A percentile compares a stretch with the other conserved stretches of the same genome.
Evolutionary conservation across 2,888 invertebrate species (phyloP).

Genomic region (Corbicula japonica): DNA sequence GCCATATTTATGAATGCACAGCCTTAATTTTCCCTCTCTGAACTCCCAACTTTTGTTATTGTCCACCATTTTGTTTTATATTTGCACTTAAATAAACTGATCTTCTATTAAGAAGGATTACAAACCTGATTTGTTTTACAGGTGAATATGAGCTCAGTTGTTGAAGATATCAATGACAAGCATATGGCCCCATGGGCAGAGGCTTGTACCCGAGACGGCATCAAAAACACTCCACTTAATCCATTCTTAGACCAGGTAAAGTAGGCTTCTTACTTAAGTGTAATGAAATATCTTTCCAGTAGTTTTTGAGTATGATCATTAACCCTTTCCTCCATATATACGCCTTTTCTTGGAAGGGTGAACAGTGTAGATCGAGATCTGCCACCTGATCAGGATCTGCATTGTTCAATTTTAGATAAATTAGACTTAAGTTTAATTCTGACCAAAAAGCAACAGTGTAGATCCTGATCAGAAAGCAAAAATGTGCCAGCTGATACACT

Average conservation of each 20-base stretch:
- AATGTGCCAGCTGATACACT: too few relatives aligned
- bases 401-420: neutral
- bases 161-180: constrained; percentile 97
- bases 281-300: neutral
- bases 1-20: too few relatives aligned
- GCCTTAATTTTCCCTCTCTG: too few relatives aligned
- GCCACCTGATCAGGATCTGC: neutral
- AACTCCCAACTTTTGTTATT: too few relatives aligned
- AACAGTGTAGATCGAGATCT: neutral
- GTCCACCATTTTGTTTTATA: too few relatives aligned
- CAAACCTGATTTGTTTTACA: constrained; percentile 85
- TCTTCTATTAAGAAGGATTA: too few relatives aligned
- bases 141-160: constrained; percentile 93
- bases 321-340: neutral
- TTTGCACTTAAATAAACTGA: too few relatives aligned
- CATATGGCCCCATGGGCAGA: constrained; percentile 97
- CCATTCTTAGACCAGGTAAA: constrained; percentile 93
- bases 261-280: neutral
- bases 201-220: constrained; percentile 91
- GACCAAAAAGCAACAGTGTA: neutral
- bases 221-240: constrained; percentile 94
- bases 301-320: neutral
- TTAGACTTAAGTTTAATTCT: neutral
- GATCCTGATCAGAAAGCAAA: too few relatives aligned
- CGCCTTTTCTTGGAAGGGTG: neutral